Percentiles rank a stretch among this genome's conserved stretches.
Conservation (phyloP, 2,797 vertebrate genomes). For the Balearica regulorum region DNA sequence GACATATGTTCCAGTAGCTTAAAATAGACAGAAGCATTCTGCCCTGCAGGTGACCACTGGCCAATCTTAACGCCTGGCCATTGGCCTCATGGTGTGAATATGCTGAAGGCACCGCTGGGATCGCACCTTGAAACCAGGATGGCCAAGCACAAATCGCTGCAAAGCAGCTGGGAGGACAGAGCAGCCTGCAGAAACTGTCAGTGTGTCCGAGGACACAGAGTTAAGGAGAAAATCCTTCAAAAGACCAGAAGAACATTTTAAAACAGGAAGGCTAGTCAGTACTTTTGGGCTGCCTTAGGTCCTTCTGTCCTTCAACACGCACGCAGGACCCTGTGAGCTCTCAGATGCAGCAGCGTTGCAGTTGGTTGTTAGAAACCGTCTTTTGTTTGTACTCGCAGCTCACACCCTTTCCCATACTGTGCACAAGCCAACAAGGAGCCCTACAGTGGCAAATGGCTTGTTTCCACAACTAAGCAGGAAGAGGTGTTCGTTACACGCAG, state of each 20-base stretch:
- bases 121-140: neutral
- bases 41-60: neutral
- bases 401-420: rapidly evolving
- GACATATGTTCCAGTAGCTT: neutral
- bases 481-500: neutral
- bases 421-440: neutral
- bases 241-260: neutral
- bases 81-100: rapidly evolving
- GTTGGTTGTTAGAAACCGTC: neutral
- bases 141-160: neutral
- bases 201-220: neutral
- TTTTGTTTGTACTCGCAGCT: neutral
- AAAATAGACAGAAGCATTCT: neutral
- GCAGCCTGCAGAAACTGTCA: neutral
- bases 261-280: neutral
- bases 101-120: neutral
- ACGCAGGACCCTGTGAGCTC: neutral
- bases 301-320: neutral
- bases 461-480: neutral
- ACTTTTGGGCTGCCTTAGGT: neutral
- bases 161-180: neutral
- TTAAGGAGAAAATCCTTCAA: neutral
- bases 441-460: rapidly evolving
- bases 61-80: neutral
- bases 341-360: neutral